Conservation (phyloP, 1,140 invertebrate species). For the Ips typographus region DNA sequence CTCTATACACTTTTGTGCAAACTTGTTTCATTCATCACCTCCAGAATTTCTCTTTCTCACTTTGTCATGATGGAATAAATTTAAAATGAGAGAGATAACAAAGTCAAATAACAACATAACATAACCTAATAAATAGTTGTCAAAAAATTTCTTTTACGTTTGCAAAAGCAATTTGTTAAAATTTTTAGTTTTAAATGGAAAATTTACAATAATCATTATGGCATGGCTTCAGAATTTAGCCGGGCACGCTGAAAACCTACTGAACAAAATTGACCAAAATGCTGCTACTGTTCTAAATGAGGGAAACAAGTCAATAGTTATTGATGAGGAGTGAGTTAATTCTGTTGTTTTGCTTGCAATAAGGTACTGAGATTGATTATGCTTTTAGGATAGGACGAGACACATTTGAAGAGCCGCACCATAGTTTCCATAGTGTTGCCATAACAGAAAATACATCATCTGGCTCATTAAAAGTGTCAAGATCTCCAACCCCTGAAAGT, state of each 20-base stretch:
- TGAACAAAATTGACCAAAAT: conserved; percentile 84
- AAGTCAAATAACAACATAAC: too few species aligned
- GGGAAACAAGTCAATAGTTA: conserved; percentile 38
- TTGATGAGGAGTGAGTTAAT: conserved; percentile 33
- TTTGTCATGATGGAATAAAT: too few species aligned
- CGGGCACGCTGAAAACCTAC: conserved; percentile 78
- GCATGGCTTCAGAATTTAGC: conserved; percentile 82
- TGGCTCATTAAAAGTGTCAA: neutral
- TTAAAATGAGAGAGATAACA: too few species aligned
- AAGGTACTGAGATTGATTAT: neutral
- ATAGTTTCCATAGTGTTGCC: too few species aligned
- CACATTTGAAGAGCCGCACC: neutral
- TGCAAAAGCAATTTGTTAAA: too few species aligned
- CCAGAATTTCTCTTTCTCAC: too few species aligned
- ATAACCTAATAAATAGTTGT: too few species aligned
- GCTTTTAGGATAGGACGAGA: neutral
- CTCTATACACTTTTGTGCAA: too few species aligned
- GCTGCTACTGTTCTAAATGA: conserved; percentile 69
- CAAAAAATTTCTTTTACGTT: too few species aligned
- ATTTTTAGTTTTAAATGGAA: neutral
- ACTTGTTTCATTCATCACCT: too few species aligned
- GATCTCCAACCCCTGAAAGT: conserved; percentile 18
- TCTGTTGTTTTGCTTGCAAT: neutral
- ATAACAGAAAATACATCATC: too few species aligned
- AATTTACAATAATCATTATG: conserved; percentile 56